Percentiles rank a stretch among this genome's conserved stretches.
Conservation (phyloP, 35 echinoderm and acorn worm species). For the Ptychodera flava region DNA sequence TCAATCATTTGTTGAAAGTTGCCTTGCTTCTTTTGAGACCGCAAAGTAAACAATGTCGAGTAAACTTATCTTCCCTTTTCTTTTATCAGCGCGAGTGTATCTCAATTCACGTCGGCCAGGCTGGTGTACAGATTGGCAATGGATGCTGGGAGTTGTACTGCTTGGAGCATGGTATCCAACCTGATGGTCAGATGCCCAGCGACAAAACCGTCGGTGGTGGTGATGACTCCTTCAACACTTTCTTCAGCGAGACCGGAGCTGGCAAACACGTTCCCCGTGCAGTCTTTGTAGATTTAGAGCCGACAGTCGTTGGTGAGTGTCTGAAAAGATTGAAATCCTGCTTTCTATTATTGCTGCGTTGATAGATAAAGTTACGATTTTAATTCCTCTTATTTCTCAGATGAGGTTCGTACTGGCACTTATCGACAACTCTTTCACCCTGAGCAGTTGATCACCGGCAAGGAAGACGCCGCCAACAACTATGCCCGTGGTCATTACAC, state of each 20-base stretch:
- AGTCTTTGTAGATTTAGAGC: constrained; percentile 16
- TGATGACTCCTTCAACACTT: constrained; percentile 28
- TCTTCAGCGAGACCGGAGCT: constrained; percentile 25
- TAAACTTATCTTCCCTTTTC: no score
- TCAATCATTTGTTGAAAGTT: no score
- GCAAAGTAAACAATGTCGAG: no score
- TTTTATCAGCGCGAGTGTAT: constrained; percentile 25
- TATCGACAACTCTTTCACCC: constrained; percentile 46
- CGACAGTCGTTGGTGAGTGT: constrained; percentile 12
- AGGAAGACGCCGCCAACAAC: constrained; percentile 54
- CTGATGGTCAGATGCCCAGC: constrained; percentile 24
- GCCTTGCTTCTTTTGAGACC: no score
- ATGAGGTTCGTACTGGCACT: constrained; percentile 47
- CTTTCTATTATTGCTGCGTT: no score
- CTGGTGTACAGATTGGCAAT: constrained; percentile 15
- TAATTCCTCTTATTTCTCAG: constrained; percentile 23
- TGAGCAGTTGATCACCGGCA: constrained; percentile 37
- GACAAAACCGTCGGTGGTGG: constrained; percentile 18
- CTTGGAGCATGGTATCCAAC: constrained; percentile 23
- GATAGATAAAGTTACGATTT: no score
- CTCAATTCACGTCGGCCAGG: constrained; percentile 19
- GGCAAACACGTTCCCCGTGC: constrained; percentile 20
- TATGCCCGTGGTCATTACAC: constrained; percentile 61
- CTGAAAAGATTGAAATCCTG: no score
- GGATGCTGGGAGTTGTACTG: constrained; percentile 28